These are phyloP conservation scores for Gallinago media DNA, from an alignment of 2,113 vertebrate species.

Conservation along the genomic window DNA sequence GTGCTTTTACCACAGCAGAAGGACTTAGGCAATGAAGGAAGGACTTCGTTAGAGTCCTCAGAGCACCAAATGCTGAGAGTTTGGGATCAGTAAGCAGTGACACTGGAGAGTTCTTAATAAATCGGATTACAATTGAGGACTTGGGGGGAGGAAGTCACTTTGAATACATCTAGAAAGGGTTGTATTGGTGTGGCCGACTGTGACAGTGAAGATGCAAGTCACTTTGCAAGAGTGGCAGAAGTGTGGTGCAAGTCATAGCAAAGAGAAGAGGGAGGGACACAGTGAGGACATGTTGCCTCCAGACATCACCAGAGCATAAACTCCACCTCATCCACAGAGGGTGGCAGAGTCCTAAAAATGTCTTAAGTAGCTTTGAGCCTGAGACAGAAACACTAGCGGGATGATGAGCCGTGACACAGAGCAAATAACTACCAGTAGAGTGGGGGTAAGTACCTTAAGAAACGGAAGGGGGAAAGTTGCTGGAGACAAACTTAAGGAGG, in stretches of 20 bases:
- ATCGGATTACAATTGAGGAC: accelerated
- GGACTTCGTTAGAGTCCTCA: background rate
- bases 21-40: background rate
- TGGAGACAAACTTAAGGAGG: background rate
- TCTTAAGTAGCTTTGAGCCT: background rate
- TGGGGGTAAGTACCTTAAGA: background rate
- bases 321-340: background rate
- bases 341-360: background rate
- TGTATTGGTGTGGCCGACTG: background rate
- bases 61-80: background rate
- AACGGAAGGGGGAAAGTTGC: background rate
- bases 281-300: background rate
- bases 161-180: background rate
- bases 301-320: background rate
- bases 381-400: background rate
- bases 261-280: background rate
- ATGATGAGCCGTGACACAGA: background rate
- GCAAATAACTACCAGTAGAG: background rate
- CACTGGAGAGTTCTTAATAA: background rate
- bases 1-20: background rate
- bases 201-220: background rate
- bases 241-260: background rate
- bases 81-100: background rate
- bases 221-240: background rate
- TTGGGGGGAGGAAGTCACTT: accelerated